Evolutionary conservation across 2,797 vertebrate genomes (phyloP).

Genomic region (Sylvilagus floridanus): DNA sequence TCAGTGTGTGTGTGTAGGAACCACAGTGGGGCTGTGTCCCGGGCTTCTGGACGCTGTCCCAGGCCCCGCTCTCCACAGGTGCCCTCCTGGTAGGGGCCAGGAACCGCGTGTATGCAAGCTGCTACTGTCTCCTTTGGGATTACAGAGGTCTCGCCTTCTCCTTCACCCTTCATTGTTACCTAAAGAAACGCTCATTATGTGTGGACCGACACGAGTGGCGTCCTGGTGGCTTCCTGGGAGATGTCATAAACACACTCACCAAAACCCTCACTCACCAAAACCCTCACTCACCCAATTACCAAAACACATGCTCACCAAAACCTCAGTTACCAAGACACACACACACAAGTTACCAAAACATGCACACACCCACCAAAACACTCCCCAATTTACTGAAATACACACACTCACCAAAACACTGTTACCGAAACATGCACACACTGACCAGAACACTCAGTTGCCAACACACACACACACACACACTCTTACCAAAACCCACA

Average conservation of each 20-base stretch:
- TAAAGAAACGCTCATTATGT: background rate
- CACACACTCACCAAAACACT: too few relatives aligned
- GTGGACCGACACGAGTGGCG: constrained; percentile 48
- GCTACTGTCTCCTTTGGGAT: background rate
- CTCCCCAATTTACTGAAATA: too few relatives aligned
- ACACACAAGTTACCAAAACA: too few relatives aligned
- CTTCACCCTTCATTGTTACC: constrained; percentile 11
- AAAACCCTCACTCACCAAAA: too few relatives aligned
- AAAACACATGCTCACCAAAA: too few relatives aligned
- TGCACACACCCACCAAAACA: too few relatives aligned
- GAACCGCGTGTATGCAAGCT: background rate
- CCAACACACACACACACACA: too few relatives aligned
- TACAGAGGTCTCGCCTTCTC: background rate
- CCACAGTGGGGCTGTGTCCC: rapidly evolving
- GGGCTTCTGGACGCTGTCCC: background rate
- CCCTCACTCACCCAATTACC: too few relatives aligned
- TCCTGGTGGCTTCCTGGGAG: constrained; percentile 37
- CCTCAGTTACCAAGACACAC: too few relatives aligned
- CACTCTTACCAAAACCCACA: too few relatives aligned
- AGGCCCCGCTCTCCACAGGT: background rate
- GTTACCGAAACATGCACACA: too few relatives aligned
- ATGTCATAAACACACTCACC: background rate
- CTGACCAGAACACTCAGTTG: too few relatives aligned
- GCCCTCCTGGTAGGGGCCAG: background rate
- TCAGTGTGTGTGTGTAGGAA: background rate